These are phyloP conservation scores for Potorous gilbertii DNA, from an alignment of 2,797 vertebrate genomes.

Conservation along the genomic window DNA sequence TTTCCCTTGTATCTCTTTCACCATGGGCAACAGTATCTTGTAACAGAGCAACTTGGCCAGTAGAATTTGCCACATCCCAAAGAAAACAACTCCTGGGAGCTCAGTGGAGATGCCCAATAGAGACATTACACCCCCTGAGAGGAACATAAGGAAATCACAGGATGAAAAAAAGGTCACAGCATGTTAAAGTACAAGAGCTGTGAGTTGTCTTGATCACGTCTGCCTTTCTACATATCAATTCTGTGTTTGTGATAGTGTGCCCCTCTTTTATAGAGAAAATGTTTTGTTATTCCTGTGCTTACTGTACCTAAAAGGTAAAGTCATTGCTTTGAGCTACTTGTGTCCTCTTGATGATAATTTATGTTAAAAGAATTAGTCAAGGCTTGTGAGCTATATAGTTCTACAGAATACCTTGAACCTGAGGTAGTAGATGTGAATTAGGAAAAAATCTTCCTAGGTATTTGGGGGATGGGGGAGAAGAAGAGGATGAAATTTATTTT, in stretches of 20 bases:
- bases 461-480: neutral
- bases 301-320: neutral
- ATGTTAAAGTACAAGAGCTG: neutral
- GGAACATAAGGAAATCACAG: neutral
- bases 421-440: neutral
- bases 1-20: neutral
- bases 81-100: neutral
- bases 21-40: neutral
- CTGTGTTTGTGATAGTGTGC: neutral
- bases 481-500: neutral
- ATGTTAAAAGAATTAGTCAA: neutral
- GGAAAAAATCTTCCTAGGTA: neutral
- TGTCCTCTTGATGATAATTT: neutral
- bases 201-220: neutral
- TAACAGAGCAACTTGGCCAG: neutral
- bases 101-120: neutral
- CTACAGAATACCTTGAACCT: neutral
- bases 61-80: neutral
- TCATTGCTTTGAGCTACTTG: neutral
- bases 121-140: neutral
- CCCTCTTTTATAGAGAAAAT: neutral
- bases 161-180: neutral
- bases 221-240: neutral
- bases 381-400: neutral
- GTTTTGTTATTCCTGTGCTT: neutral